phyloP scores from a whole-genome alignment of 2,113 vertebrate species.

The Vireo altiloquus region DNA sequence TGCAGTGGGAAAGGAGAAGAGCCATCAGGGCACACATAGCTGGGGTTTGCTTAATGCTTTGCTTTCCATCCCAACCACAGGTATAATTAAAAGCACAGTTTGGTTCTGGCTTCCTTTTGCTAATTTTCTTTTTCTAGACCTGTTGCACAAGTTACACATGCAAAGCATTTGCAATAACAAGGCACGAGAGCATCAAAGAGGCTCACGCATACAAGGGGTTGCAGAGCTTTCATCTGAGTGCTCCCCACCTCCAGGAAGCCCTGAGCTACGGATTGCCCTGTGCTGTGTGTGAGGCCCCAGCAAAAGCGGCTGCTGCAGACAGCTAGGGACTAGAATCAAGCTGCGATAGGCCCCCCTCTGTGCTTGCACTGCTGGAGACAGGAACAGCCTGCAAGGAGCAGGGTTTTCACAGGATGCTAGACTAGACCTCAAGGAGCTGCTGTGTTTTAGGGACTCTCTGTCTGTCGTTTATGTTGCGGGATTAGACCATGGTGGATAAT shows the following conservation, averaged over 20 bases:
- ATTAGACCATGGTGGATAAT: neutral
- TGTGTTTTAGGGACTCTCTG: neutral
- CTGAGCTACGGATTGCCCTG: neutral
- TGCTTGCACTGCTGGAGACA: slow-evolving; percentile 33
- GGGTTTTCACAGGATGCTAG: slow-evolving; percentile 34
- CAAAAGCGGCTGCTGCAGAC: neutral
- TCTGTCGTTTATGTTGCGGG: neutral
- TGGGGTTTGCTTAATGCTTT: neutral
- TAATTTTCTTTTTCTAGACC: slow-evolving; percentile 25
- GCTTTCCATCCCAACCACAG: neutral
- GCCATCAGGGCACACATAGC: neutral
- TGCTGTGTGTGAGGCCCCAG: neutral
- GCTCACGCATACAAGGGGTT: neutral
- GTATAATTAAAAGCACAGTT: slow-evolving; percentile 37
- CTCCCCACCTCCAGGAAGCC: neutral
- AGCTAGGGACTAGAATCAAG: slow-evolving; percentile 38
- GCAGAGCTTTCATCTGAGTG: neutral
- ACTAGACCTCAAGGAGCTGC: neutral
- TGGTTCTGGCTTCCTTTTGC: neutral
- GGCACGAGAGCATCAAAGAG: neutral
- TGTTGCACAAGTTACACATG: slow-evolving; percentile 4
- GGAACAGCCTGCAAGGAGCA: slow-evolving; percentile 3
- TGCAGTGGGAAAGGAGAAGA: neutral
- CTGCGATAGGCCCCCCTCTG: neutral
- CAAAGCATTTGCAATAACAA: slow-evolving; percentile 25